Conservation (phyloP, 1,140 invertebrate species). For the Potamilus streckersoni region DNA sequence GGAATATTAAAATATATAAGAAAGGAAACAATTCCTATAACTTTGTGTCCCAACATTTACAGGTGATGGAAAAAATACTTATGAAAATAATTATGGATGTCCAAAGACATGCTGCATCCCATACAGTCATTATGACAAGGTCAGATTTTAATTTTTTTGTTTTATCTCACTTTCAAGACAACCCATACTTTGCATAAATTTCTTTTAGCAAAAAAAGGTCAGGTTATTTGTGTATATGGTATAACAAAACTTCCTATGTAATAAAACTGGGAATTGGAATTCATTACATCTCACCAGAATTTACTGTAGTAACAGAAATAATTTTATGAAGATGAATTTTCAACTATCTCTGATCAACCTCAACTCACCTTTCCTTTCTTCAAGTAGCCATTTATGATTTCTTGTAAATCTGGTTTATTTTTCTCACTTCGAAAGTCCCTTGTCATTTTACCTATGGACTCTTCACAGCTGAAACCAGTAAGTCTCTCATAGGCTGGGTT, state of each 20-base stretch:
- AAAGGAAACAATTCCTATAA: no score
- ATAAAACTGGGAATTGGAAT: neutral
- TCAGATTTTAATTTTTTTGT: no score
- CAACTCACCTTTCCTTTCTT: constrained; percentile 75
- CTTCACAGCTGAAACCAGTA: constrained; percentile 79
- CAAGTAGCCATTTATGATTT: constrained; percentile 76
- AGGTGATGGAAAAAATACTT: no score
- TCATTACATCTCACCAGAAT: neutral
- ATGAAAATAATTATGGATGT: no score
- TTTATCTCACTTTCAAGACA: no score
- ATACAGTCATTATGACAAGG: neutral
- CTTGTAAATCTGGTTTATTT: constrained; percentile 60
- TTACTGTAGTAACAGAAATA: neutral
- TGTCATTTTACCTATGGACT: constrained; percentile 81
- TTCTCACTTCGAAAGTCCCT: constrained; percentile 67
- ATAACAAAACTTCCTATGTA: neutral
- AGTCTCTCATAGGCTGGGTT: constrained; percentile 83
- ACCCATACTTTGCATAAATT: no score
- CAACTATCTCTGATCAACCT: neutral
- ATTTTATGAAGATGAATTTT: constrained; percentile 2
- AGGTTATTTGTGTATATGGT: neutral
- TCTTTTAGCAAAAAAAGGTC: no score
- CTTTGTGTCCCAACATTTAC: no score
- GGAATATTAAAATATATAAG: no score
- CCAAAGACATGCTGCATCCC: no score